Conservation (phyloP, 2,888 invertebrate species). For the Xylota segnis region DNA sequence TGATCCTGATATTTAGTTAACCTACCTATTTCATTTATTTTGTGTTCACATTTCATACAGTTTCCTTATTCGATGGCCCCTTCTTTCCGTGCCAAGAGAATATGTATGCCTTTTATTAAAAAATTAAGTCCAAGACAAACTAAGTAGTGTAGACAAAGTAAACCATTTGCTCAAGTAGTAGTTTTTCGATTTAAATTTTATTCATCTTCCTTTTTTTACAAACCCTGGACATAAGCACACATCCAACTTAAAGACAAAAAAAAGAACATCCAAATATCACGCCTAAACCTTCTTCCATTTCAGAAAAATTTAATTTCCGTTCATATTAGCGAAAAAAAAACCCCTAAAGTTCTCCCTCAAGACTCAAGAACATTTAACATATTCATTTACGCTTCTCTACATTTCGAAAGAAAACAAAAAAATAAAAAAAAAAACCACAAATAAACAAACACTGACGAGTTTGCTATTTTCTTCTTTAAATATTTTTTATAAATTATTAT, state of each 20-base stretch:
- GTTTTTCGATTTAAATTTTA: neutral
- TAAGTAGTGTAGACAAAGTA: constrained; percentile 3
- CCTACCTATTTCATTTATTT: too few species aligned
- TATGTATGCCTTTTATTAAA: too few species aligned
- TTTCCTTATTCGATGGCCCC: too few species aligned
- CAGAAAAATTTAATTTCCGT: constrained; percentile 66
- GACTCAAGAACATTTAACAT: constrained; percentile 24
- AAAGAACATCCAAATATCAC: neutral
- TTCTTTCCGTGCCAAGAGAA: neutral
- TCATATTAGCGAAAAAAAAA: constrained; percentile 16
- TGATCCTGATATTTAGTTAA: too few species aligned
- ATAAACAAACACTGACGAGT: neutral
- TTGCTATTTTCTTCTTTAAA: constrained; percentile 11
- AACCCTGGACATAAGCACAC: neutral
- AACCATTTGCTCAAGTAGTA: constrained; percentile 7
- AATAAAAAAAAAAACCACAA: neutral
- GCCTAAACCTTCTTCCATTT: constrained; percentile 31
- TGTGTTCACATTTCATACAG: too few species aligned
- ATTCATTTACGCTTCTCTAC: constrained; percentile 12
- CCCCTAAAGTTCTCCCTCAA: constrained; percentile 15
- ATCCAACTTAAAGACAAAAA: neutral
- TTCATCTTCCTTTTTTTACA: neutral
- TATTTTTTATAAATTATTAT: constrained; percentile 43
- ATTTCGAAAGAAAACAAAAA: constrained; percentile 6
- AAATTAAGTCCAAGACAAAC: too few species aligned